Evolutionary conservation across 1,140 invertebrate genomes (phyloP).

Genomic region (Andrena cerasifolii): DNA sequence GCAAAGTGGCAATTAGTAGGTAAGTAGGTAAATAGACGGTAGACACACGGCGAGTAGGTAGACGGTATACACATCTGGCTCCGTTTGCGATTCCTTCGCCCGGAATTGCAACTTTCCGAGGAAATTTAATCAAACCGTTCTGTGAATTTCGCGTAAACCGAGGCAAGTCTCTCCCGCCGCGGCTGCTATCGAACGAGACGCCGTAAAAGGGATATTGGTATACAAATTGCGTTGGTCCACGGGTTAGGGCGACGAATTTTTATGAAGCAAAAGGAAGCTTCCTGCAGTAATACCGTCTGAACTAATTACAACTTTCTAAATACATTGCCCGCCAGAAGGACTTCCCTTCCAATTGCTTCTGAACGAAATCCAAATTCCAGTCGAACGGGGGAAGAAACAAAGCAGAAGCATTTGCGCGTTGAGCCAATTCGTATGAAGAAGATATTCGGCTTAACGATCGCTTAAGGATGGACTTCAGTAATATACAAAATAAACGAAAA

Average conservation of each 20-base stretch:
- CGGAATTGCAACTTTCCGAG: background rate
- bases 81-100: background rate
- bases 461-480: too few species aligned
- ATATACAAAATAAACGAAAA: too few species aligned
- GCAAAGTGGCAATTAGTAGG: slow-evolving; percentile 25
- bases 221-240: background rate
- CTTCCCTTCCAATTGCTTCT: slow-evolving; percentile 45
- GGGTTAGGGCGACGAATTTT: slow-evolving; percentile 8
- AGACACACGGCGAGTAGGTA: background rate
- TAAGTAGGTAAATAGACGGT: background rate
- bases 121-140: background rate
- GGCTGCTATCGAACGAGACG: background rate
- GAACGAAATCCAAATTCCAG: slow-evolving; percentile 18
- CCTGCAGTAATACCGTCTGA: slow-evolving; percentile 13
- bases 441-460: too few species aligned
- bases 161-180: background rate
- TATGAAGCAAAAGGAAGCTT: background rate
- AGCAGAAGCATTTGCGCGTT: background rate
- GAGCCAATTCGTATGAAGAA: slow-evolving; percentile 3
- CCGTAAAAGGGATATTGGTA: background rate
- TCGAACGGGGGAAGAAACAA: background rate
- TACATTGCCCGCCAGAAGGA: background rate
- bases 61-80: background rate
- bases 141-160: background rate
- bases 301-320: slow-evolving; percentile 30